A percentile compares a stretch with the other conserved stretches of the same genome.
phyloP scores from a whole-genome alignment of 2,888 invertebrate species.

The Lissonota sp. region DNA sequence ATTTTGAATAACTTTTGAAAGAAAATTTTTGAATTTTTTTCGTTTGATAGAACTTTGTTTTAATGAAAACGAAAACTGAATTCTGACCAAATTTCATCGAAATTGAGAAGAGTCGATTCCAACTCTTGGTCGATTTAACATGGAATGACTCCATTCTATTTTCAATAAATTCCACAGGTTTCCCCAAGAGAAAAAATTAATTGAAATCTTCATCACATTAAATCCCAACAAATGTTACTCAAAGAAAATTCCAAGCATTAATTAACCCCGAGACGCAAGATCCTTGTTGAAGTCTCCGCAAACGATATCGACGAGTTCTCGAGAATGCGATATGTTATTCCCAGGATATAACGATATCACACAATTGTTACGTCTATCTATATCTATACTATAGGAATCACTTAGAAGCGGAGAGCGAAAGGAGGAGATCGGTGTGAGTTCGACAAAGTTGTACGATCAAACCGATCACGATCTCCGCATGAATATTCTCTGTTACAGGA shows the following conservation, averaged over 20 bases:
- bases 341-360: slow-evolving; percentile 5
- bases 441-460: slow-evolving; percentile 56
- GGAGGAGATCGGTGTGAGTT: slow-evolving; percentile 35
- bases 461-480: slow-evolving; percentile 61
- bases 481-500: slow-evolving; percentile 61
- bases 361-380: slow-evolving; percentile 1
- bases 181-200: neutral
- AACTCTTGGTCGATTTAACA: too few species aligned
- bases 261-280: neutral
- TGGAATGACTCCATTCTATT: too few species aligned
- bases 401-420: slow-evolving; percentile 33
- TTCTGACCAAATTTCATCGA: too few species aligned
- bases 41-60: too few species aligned
- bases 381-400: slow-evolving; percentile 48
- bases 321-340: slow-evolving; percentile 2
- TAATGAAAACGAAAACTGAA: too few species aligned
- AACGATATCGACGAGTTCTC: neutral
- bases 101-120: too few species aligned
- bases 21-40: too few species aligned
- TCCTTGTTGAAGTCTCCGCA: neutral
- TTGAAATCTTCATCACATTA: neutral
- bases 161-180: neutral
- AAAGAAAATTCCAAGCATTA: neutral
- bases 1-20: too few species aligned
- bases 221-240: neutral